Conservation (phyloP, 2,797 vertebrate species). For the Yasuhikotakia modesta region DNA sequence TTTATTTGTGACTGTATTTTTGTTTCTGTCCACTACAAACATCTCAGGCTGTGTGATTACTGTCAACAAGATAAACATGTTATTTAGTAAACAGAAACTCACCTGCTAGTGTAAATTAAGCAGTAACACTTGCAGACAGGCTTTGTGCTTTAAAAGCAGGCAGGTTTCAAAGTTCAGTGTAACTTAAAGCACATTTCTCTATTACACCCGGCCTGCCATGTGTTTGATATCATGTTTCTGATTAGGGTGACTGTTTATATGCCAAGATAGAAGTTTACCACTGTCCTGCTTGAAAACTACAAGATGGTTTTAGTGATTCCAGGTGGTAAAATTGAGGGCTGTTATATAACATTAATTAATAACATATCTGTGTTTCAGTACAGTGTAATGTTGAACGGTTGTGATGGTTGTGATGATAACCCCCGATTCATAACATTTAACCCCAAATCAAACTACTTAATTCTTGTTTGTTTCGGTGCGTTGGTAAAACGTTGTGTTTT, state of each 20-base stretch:
- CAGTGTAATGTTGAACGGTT: not conserved
- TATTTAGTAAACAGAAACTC: slow-evolving; percentile 2
- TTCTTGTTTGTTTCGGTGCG: not conserved
- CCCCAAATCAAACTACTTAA: not conserved
- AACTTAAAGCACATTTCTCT: slow-evolving; percentile 34
- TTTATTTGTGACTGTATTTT: not conserved
- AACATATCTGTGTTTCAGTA: not conserved
- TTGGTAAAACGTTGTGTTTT: not conserved
- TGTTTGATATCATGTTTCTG: slow-evolving; percentile 10
- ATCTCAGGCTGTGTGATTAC: not conserved
- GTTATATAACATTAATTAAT: not conserved
- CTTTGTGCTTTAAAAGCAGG: not conserved
- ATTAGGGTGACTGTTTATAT: slow-evolving; percentile 6
- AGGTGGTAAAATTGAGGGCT: not conserved
- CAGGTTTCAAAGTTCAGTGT: slow-evolving; percentile 45
- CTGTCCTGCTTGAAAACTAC: not conserved
- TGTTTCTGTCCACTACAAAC: not conserved
- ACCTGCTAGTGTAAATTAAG: slow-evolving; percentile 5
- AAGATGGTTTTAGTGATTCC: not conserved
- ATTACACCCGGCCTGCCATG: not conserved
- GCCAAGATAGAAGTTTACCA: not conserved
- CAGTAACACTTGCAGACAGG: slow-evolving; percentile 11
- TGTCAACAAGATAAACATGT: not conserved
- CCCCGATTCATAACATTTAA: not conserved
- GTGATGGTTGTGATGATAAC: not conserved